Conservation (phyloP, 2,888 invertebrate genomes). For the Invenusta paracnida region DNA sequence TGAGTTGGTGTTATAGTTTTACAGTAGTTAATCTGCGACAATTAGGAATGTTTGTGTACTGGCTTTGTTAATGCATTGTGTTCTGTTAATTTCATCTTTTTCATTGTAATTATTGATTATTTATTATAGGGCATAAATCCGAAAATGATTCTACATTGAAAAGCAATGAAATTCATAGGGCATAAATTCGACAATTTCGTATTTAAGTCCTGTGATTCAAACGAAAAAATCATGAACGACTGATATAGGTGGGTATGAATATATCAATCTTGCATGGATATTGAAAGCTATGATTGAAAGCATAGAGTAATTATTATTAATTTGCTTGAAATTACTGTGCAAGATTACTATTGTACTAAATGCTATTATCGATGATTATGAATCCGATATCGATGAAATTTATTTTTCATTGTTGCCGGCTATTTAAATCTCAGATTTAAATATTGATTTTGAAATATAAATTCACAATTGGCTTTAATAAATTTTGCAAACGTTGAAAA, state of each 20-base stretch:
- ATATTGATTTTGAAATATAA: too few species aligned
- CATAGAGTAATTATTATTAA: not conserved
- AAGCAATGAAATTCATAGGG: too few species aligned
- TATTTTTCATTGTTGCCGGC: too few species aligned
- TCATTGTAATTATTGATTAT: not conserved
- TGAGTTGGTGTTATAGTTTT: not conserved
- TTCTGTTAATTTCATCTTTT: not conserved
- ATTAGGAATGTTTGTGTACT: not conserved
- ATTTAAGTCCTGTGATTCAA: too few species aligned
- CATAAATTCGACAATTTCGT: too few species aligned
- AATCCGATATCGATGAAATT: too few species aligned
- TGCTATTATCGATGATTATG: not conserved
- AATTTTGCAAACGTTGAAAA: conserved; percentile 2
- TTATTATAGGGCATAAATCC: not conserved
- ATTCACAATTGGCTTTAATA: not conserved
- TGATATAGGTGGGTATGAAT: too few species aligned
- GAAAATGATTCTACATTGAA: not conserved
- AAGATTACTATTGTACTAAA: not conserved
- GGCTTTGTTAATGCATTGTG: not conserved
- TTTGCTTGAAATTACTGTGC: not conserved
- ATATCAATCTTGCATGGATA: not conserved
- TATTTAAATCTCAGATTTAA: too few species aligned
- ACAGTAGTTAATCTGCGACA: not conserved
- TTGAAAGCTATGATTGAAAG: not conserved
- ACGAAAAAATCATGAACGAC: too few species aligned